These are phyloP conservation scores for Zenarchopterus dispar DNA, from an alignment of 2,797 vertebrate genomes.

Conservation along the genomic window DNA sequence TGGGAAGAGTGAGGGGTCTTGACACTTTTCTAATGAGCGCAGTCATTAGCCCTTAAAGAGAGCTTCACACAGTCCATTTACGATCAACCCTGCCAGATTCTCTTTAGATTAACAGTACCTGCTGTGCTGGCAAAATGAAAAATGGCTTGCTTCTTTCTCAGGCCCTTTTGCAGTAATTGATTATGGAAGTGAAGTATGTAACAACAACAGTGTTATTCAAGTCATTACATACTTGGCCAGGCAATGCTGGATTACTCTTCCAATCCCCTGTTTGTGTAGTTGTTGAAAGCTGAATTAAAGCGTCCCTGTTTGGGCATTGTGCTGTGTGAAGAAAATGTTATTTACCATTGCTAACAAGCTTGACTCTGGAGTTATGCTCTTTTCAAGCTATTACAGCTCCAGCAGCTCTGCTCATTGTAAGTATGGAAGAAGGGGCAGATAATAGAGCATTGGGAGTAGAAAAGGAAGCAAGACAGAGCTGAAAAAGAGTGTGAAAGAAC, in stretches of 20 bases:
- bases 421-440: conserved; percentile 38
- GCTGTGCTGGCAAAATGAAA: conserved; percentile 46
- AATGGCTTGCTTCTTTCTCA: conserved; percentile 41
- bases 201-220: conserved; percentile 37
- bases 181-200: conserved; percentile 47
- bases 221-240: conserved; percentile 60
- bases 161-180: conserved; percentile 52
- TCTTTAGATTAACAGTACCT: conserved; percentile 42
- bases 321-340: conserved; percentile 57
- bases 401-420: conserved; percentile 44
- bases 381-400: conserved; percentile 54
- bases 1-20: conserved; percentile 33
- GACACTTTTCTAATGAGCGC: conserved; percentile 54
- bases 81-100: conserved; percentile 37
- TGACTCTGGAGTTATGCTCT: conserved; percentile 60
- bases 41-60: conserved; percentile 46
- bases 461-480: conserved; percentile 25
- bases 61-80: conserved; percentile 43
- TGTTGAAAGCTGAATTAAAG: conserved; percentile 61
- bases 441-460: conserved; percentile 32
- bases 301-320: conserved; percentile 52
- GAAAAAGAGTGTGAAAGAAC: conserved; percentile 28
- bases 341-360: conserved; percentile 70
- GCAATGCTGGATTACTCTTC: conserved; percentile 51
- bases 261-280: conserved; percentile 60